Evolutionary conservation across 2,888 invertebrate species (phyloP).

Genomic region (Invenusta paracnida): DNA sequence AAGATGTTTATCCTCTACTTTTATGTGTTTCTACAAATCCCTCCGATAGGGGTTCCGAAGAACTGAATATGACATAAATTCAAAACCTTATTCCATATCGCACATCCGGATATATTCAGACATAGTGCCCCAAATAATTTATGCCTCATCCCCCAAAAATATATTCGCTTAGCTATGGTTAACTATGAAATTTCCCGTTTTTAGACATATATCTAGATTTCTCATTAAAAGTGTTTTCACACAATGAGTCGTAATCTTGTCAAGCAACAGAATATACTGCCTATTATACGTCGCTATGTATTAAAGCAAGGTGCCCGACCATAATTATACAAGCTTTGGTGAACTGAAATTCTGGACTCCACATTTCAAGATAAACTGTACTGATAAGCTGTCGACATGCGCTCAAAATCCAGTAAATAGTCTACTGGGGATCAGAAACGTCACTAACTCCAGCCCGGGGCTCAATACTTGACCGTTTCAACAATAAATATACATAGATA

Average conservation of each 20-base stretch:
- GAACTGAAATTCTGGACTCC: neutral
- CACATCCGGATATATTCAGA: no score
- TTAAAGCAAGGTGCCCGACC: neutral
- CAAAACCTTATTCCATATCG: no score
- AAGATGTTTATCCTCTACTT: no score
- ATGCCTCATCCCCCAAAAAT: no score
- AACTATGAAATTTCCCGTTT: neutral
- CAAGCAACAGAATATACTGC: neutral
- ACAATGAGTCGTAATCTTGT: neutral
- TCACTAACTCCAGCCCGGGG: neutral
- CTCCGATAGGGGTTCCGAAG: no score
- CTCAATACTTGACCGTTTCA: no score
- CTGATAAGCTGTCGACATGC: neutral
- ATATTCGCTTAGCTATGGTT: no score
- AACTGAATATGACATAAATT: no score
- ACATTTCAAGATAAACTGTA: neutral
- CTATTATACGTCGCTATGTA: neutral
- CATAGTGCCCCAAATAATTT: no score
- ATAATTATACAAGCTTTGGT: neutral
- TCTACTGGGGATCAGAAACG: neutral
- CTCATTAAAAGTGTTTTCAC: neutral
- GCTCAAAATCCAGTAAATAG: neutral
- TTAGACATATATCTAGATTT: no score
- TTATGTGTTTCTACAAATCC: no score
- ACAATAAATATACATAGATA: no score